Evolutionary conservation across 35 echinoderm and acorn worm species (phyloP).

Genomic region (Apostichopus californicus): DNA sequence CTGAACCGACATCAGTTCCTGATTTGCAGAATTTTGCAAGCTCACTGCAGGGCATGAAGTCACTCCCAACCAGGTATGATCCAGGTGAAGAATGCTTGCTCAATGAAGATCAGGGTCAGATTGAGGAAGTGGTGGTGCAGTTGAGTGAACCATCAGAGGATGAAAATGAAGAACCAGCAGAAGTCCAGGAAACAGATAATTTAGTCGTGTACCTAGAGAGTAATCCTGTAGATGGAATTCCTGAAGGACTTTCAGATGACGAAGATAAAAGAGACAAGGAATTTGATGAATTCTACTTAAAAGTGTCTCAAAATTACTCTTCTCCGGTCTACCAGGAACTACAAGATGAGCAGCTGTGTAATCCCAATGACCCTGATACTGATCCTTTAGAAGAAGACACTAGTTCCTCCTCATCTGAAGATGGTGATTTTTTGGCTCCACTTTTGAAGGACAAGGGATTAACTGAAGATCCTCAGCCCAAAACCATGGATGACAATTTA

Average conservation of each 20-base stretch:
- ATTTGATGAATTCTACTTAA: not conserved
- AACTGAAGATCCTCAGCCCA: not conserved
- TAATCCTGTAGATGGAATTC: not conserved
- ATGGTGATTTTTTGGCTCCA: conserved; percentile 20
- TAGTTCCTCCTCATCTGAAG: conserved; percentile 21
- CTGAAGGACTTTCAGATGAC: not conserved
- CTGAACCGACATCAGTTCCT: not conserved
- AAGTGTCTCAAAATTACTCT: not conserved
- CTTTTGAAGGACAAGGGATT: not conserved
- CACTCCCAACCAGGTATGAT: not conserved
- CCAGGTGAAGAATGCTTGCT: not conserved
- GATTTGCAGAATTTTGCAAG: not conserved
- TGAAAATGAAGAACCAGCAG: not conserved
- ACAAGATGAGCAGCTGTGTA: not conserved
- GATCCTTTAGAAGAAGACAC: conserved; percentile 8
- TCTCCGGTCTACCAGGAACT: not conserved
- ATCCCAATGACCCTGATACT: not conserved
- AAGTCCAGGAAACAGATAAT: not conserved
- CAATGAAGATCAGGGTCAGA: not conserved
- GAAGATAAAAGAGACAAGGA: not conserved
- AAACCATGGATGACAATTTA: not conserved
- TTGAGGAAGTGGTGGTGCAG: not conserved
- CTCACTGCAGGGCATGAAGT: not conserved
- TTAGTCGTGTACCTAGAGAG: not conserved
- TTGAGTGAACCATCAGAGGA: not conserved